A percentile compares a stretch with the other conserved stretches of the same genome.
These are phyloP conservation scores for Coturnix japonica DNA, from an alignment of 2,113 vertebrate genomes.

Conservation along the genomic window DNA sequence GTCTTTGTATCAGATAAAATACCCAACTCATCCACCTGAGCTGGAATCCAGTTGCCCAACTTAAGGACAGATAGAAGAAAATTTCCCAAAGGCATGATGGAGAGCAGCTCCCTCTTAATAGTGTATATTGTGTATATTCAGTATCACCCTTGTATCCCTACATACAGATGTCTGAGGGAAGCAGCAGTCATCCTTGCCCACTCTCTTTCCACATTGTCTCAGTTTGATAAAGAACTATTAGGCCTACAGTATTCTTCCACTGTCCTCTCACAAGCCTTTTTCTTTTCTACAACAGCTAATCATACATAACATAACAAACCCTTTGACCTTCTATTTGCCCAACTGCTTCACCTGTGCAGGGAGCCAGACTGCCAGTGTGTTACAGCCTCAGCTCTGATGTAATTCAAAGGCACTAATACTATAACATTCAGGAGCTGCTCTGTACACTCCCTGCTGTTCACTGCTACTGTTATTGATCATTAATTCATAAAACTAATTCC, in stretches of 20 bases:
- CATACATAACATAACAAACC: not conserved
- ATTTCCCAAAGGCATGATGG: not conserved
- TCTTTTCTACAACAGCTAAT: not conserved
- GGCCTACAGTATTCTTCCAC: not conserved
- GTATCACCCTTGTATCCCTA: not conserved
- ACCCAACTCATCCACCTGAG: not conserved
- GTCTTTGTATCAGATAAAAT: not conserved
- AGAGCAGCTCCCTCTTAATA: not conserved
- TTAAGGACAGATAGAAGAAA: not conserved
- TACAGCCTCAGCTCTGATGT: not conserved
- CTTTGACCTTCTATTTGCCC: not conserved
- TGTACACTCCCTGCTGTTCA: not conserved
- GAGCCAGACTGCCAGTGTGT: not conserved
- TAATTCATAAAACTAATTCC: not conserved
- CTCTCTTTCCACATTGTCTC: not conserved
- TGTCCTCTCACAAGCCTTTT: not conserved
- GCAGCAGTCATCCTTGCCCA: rapidly evolving
- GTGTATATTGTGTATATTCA: not conserved
- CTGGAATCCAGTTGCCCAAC: not conserved
- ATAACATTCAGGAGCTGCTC: not conserved
- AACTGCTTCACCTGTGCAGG: not conserved
- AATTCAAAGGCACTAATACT: not conserved
- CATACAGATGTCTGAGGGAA: not conserved
- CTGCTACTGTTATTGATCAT: not conserved
- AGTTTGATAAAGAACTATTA: not conserved